phyloP scores from a whole-genome alignment of 2,888 invertebrate genomes.

The Tenthredo scrophulariae region DNA sequence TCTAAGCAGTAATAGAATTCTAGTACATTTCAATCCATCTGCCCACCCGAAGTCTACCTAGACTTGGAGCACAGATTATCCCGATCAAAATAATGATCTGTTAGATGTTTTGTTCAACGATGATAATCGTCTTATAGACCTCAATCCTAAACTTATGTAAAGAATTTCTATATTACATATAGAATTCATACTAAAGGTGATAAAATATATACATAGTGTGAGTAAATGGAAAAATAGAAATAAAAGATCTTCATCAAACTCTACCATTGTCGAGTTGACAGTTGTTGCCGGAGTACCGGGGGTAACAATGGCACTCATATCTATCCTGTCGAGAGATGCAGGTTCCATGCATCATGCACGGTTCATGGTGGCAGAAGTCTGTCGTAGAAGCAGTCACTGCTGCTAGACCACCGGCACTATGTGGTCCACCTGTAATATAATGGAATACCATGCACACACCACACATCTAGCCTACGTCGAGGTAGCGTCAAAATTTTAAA shows the following conservation, averaged over 20 bases:
- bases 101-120: too few relatives aligned
- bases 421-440: constrained; percentile 72
- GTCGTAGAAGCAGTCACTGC: constrained; percentile 73
- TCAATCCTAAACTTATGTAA: neutral
- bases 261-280: constrained; percentile 88
- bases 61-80: neutral
- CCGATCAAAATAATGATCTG: too few relatives aligned
- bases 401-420: constrained; percentile 63
- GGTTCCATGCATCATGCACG: constrained; percentile 90
- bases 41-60: constrained; percentile 7
- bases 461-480: constrained; percentile 52
- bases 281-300: constrained; percentile 92
- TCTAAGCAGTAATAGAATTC: neutral
- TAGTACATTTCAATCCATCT: constrained; percentile 14
- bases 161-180: neutral
- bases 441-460: constrained; percentile 54
- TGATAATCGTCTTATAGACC: too few relatives aligned
- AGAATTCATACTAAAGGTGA: neutral
- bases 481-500: constrained; percentile 15
- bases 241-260: constrained; percentile 59
- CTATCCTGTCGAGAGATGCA: constrained; percentile 88
- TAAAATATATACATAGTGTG: constrained; percentile 1
- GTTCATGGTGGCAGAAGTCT: constrained; percentile 89
- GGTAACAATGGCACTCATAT: constrained; percentile 91
- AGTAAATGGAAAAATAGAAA: neutral